phyloP scores from a whole-genome alignment of 2,797 vertebrate species.

The Tangara arthus region DNA sequence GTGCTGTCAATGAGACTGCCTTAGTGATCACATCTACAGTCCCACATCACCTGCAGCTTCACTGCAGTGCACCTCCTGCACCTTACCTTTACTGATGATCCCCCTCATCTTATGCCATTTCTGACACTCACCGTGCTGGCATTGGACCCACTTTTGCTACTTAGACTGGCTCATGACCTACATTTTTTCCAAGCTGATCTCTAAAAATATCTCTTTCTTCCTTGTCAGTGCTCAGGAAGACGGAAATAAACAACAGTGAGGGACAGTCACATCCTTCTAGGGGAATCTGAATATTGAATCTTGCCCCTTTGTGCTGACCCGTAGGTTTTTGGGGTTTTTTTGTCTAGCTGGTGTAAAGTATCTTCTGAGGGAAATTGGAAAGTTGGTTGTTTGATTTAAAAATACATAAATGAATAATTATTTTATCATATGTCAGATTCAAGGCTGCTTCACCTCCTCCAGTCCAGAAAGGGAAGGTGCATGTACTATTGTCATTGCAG shows the following conservation, averaged over 20 bases:
- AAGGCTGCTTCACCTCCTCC: not conserved
- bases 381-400: not conserved
- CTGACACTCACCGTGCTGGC: fast-evolving
- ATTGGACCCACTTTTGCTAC: not conserved
- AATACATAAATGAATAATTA: not conserved
- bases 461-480: not conserved
- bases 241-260: not conserved
- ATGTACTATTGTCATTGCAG: not conserved
- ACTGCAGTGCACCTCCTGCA: not conserved
- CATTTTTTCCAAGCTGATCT: not conserved
- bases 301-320: not conserved
- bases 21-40: not conserved
- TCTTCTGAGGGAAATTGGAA: not conserved
- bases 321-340: not conserved
- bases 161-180: not conserved
- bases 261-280: not conserved
- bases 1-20: not conserved
- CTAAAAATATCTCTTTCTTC: not conserved
- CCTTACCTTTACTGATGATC: not conserved
- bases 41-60: not conserved
- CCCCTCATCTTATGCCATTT: fast-evolving
- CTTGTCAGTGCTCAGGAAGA: not conserved
- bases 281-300: not conserved
- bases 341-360: not conserved
- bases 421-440: not conserved